These are phyloP conservation scores for Xiphophorus birchmanni DNA, from an alignment of 2,797 vertebrate genomes.

Conservation along the genomic window DNA sequence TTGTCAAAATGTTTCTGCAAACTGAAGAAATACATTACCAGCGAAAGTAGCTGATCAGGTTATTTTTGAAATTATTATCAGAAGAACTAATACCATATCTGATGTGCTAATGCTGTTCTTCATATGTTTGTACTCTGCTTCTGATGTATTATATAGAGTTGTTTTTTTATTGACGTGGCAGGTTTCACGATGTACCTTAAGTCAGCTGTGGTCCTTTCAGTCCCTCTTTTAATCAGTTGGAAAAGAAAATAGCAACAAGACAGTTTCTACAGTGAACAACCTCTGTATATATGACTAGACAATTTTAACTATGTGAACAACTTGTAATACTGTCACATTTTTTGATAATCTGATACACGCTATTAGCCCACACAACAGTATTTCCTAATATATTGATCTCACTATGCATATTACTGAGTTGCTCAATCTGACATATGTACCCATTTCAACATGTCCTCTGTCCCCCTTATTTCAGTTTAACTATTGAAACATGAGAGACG, in stretches of 20 bases:
- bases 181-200: neutral
- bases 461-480: neutral
- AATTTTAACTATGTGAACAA: neutral
- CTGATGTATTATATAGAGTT: neutral
- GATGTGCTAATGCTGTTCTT: neutral
- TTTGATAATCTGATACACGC: neutral
- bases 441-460: neutral
- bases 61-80: neutral
- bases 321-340: neutral
- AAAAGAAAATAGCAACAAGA: neutral
- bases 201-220: neutral
- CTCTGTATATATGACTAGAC: neutral
- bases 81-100: neutral
- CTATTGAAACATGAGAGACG: conserved; percentile 35
- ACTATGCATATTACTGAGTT: neutral
- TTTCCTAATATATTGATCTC: neutral
- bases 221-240: neutral
- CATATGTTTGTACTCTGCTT: neutral
- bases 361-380: neutral
- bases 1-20: neutral
- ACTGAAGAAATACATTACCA: neutral
- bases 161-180: neutral
- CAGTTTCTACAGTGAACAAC: neutral
- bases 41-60: neutral
- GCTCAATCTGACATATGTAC: neutral